Evolutionary conservation across 2,888 invertebrate genomes (phyloP).

Genomic region (Leucoma salicis): DNA sequence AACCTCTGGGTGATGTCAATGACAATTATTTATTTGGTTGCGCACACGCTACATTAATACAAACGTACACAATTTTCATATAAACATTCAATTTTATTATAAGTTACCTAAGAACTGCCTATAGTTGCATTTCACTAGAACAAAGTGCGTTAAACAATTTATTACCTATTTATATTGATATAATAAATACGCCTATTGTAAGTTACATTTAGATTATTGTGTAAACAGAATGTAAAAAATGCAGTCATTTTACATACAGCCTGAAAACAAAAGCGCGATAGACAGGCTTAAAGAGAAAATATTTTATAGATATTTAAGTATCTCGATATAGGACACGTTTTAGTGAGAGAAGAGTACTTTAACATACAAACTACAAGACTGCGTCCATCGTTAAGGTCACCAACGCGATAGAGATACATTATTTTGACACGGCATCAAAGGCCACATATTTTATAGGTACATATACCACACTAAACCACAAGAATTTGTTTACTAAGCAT

Average conservation of each 20-base stretch:
- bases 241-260: conserved; percentile 47
- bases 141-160: conserved; percentile 58
- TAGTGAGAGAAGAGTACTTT: conserved; percentile 2
- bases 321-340: no score
- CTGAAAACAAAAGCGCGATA: conserved; percentile 37
- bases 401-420: no score
- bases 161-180: conserved; percentile 21
- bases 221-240: conserved; percentile 44
- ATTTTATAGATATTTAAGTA: neutral
- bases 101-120: conserved; percentile 48
- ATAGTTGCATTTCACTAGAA: conserved; percentile 48
- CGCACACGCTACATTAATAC: conserved; percentile 55
- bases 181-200: conserved; percentile 28
- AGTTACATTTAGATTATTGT: neutral
- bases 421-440: no score
- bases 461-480: conserved; percentile 56
- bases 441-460: conserved; percentile 21
- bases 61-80: conserved; percentile 64
- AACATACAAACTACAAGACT: no score
- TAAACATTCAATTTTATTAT: conserved; percentile 54
- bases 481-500: conserved; percentile 49
- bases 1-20: conserved; percentile 40
- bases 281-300: no score
- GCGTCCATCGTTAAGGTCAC: no score
- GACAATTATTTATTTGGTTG: conserved; percentile 57